Evolutionary conservation across 2,797 vertebrate genomes (phyloP), one percentile per base, ranked within the genome.

Genomic region (Adrianichthys oophorus): DNA sequence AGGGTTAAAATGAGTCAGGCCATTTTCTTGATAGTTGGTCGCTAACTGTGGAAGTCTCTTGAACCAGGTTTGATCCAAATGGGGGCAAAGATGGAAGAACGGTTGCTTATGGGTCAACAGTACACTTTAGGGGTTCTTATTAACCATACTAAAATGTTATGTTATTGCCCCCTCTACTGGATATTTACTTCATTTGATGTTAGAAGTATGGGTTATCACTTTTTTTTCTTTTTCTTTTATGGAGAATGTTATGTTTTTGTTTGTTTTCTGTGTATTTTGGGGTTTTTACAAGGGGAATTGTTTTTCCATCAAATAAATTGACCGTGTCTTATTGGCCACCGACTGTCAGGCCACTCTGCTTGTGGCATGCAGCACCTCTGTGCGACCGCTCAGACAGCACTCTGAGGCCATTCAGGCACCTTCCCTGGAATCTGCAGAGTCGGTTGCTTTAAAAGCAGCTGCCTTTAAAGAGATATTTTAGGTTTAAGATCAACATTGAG

Each of bases 321-420:
- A 7, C 6, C 7, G 26, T 26, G 32, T 12, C 32, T 3, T 37
- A 85, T 83, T 83, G 83, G 83, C 69, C 85, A 79, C 80, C 46
- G 68, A 18, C 60, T 69, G 76, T 80, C 86, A 85, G 81, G 72
- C 81, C 84, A 86, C 74, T 61, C 78, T 77, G 48, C 43, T 40
- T 43, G 23, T 48, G 19, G 56, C 71, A 68, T 79, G 65, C 56
- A 75, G 23, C 75, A 80, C 69, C 42, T 70, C 70, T 3, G 52
- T 77, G 82, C 26, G 52, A 41, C 41, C 56, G 50, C 51, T 41
- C 65, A 49, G 40, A 57, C 65, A 19, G 61, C 15, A 41, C 43
- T 10, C 54, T 69, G 66, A 41, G 45, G 61, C 42, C 63, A 52
- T 16, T 13, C 55, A 29, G 5, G 21, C 44, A 13, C 2, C 55